Conservation (phyloP, 2,113 vertebrate species). For the Heptranchias perlo region DNA sequence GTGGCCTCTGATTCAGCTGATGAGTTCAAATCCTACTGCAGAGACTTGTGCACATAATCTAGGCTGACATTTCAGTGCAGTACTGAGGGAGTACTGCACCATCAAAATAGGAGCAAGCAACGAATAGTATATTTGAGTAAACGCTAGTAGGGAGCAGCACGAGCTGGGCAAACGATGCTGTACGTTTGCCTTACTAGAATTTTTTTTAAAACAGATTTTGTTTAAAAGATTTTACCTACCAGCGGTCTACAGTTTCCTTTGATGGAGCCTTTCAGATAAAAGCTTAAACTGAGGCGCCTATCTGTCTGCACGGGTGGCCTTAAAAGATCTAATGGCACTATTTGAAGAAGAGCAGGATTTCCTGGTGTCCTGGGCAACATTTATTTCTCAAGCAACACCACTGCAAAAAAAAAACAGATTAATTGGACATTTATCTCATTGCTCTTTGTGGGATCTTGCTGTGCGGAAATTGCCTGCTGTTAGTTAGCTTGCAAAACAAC, state of each 20-base stretch:
- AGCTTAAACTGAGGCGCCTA: neutral
- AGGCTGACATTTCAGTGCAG: no score
- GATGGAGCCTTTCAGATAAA: neutral
- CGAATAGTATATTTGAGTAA: neutral
- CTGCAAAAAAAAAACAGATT: neutral
- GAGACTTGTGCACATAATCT: no score
- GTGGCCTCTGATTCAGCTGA: no score
- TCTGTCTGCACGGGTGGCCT: neutral
- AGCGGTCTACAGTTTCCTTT: neutral
- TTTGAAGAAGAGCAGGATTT: neutral
- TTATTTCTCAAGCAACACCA: neutral
- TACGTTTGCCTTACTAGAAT: neutral
- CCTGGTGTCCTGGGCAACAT: neutral
- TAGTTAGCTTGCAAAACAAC: neutral
- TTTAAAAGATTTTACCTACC: no score
- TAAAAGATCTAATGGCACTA: neutral
- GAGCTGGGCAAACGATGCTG: neutral
- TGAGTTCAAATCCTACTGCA: no score
- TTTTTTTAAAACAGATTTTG: neutral
- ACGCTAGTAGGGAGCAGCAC: neutral
- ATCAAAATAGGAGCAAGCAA: neutral
- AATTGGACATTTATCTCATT: neutral
- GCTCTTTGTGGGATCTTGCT: neutral
- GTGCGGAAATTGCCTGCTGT: neutral
- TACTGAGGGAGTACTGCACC: neutral